Base-by-base conservation (phyloP, 2,797 vertebrate species). In the Vireo griseus region DNA sequence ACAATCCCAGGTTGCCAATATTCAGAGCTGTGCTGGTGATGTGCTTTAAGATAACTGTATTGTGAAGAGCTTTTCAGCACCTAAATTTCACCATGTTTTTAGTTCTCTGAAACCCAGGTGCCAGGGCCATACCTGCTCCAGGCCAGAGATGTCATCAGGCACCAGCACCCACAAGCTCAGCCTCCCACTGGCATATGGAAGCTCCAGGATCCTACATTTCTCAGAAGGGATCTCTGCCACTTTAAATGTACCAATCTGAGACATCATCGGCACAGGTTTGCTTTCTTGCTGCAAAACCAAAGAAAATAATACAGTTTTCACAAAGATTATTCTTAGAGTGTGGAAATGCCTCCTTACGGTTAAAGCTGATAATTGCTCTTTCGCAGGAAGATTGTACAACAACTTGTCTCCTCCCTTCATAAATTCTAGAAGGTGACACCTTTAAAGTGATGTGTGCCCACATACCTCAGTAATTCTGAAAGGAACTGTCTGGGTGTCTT, bases 381-480 rank as follows among this genome's bases (percentile, higher is more conserved):
- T 13, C 76, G 52, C 28, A 39, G 55, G n/a, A 82, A 55, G 48
- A 45, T 5, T 33, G 3, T 66, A 6, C 29, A 86, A 37, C 11
- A 42, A 26, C 9, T 42, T 5, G 2, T 18, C 22, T 47, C 33
- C 13, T 81, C 31, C 33, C 21, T 71, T 88, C 55, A 47, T 50
- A 82, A 88, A 78, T 65, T 58, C 28, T 66, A 66, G 66, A 42
- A 42, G 37, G 40, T 66, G 31, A 50, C 31, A 66, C 10, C 10
- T 74, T 45, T 51, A 74, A 72, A 33, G 42, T 40, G 10, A 54
- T 37, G 1, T 29, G 31, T 50, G 15, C 29, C 16, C 54, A 50
- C 42, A 57, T 90, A 99, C 98, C 98, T 97, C 59, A 85, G 94
- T 97, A 33, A 98, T 68, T 96, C 96, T 98, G 81, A 99, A 99